Evolutionary conservation across 2,888 invertebrate genomes (phyloP).

Genomic region (Lithophane socia): DNA sequence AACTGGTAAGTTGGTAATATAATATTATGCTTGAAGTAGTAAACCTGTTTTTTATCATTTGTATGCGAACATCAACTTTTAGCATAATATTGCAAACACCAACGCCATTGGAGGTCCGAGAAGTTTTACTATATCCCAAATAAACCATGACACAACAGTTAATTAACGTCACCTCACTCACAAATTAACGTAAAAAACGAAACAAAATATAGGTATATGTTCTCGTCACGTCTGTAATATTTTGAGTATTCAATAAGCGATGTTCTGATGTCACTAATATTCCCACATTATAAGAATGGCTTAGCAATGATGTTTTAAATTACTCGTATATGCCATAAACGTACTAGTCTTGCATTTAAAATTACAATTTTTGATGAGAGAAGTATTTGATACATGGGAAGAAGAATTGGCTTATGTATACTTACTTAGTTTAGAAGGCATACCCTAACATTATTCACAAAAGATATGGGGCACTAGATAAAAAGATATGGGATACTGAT

Average conservation of each 20-base stretch:
- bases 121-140: conserved; percentile 9
- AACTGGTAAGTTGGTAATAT: not conserved
- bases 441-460: not conserved
- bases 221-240: conserved; percentile 46
- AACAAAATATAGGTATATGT: not conserved
- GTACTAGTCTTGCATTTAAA: conserved; percentile 40
- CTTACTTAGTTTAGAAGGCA: not conserved
- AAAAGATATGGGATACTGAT: not conserved
- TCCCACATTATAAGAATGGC: conserved; percentile 52
- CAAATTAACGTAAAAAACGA: conserved; percentile 18
- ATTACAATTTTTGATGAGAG: not conserved
- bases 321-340: conserved; percentile 28
- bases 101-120: not conserved
- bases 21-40: not conserved
- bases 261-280: conserved; percentile 61
- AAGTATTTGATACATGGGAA: not conserved
- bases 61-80: too few species aligned
- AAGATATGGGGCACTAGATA: not conserved
- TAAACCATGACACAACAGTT: conserved; percentile 5
- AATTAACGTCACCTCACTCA: conserved; percentile 13
- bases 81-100: not conserved
- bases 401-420: not conserved
- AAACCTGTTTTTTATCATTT: not conserved
- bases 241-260: conserved; percentile 59
- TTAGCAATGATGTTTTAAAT: conserved; percentile 10